Base-by-base conservation (phyloP, 2,888 invertebrate species). In the Andrena minutula region DNA sequence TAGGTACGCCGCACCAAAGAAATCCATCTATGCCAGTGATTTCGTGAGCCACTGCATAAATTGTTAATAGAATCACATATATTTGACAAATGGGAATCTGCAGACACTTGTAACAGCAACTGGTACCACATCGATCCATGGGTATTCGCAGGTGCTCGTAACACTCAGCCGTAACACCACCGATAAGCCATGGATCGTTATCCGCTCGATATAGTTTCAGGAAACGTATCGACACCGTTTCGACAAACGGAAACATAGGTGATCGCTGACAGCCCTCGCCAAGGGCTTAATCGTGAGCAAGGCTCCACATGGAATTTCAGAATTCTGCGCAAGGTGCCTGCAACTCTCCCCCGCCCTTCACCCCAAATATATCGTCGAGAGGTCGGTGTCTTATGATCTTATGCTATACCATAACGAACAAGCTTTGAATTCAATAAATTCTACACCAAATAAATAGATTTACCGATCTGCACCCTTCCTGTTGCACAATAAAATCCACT, bases 141-240 rank as follows among this genome's bases (percentile, higher is more conserved):
- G 77, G 61, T 41, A 73, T 77, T 72, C 77, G 32, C 70, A 68
- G 63, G 72, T 73, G 65, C 66, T 77, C 70, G 70, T 30, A 74
- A 68, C 63, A n/a, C 53, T 61, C 53, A 47, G 49, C 66, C 71
- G 75, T 70, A 76, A 77, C 73, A 70, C 60, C 75, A 32, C 51
- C 76, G 83, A 83, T 83, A 83, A 83, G 72, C 69, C 63, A 61
- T 47, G 72, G 73, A 83, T 83, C 82, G 80, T 83, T 83, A 83
- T 73, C 72, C 72, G 73, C 79, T 70, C 73, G 70, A 64, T 80
- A 76, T 51, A 69, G 73, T 76, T 76, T 70, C 80, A 73, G 80
- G 80, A 76, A 83, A 80, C 66, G 64, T 83, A 81, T 80, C 75
- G 76, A 76, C 80, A 68, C 63, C 72, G 61, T 61, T 70, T 64